phyloP scores from a whole-genome alignment of 2,113 vertebrate species.

The Cebus imitator region DNA sequence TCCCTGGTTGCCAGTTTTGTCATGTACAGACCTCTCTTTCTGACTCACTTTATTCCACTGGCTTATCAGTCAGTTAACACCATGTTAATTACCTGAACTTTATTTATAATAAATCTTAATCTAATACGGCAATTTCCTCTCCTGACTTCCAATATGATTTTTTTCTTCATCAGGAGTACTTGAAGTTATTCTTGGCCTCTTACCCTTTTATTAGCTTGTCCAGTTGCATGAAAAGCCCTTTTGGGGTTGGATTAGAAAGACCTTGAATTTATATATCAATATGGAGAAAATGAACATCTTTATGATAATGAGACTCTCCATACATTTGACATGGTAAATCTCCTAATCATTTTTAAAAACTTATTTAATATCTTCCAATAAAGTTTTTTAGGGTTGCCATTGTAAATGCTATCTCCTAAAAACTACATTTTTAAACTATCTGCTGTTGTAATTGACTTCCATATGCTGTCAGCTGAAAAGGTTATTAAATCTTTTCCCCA shows the following conservation, averaged over 20 bases:
- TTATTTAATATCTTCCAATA: not conserved
- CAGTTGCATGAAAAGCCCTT: not conserved
- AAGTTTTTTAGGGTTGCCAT: not conserved
- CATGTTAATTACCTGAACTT: not conserved
- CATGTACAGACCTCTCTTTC: not conserved
- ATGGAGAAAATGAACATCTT: not conserved
- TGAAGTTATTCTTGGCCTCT: not conserved
- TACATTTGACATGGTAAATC: not conserved
- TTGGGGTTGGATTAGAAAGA: slow-evolving; percentile 2
- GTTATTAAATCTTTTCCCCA: not conserved
- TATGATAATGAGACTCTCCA: not conserved
- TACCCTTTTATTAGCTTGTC: not conserved
- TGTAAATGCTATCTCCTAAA: not conserved
- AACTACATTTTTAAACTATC: not conserved
- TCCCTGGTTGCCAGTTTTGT: not conserved
- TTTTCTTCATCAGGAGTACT: not conserved
- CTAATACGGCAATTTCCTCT: not conserved
- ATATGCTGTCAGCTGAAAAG: not conserved
- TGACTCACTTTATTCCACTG: not conserved
- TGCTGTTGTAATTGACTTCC: not conserved
- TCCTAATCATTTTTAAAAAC: not conserved
- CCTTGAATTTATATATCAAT: not conserved
- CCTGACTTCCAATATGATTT: not conserved
- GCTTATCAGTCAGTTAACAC: not conserved
- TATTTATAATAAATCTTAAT: not conserved